Conservation (phyloP, 2,797 vertebrate species). For the Dendrocincla tyrannina region DNA sequence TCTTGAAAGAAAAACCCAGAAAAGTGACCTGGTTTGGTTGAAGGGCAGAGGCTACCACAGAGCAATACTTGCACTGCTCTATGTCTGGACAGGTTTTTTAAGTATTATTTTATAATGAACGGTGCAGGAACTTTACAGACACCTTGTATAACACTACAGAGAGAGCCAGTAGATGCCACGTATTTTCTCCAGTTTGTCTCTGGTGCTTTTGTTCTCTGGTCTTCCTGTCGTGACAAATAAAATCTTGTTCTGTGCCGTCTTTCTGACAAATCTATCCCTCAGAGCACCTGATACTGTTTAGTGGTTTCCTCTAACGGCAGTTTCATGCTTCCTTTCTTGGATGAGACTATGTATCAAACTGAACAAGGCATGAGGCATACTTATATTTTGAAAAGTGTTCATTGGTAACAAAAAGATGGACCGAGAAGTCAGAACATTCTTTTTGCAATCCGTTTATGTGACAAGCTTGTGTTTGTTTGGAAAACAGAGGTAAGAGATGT, state of each 20-base stretch:
- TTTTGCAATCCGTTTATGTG: neutral
- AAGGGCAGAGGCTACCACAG: neutral
- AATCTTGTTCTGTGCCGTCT: neutral
- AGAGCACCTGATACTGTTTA: neutral
- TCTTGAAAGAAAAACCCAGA: neutral
- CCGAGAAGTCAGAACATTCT: neutral
- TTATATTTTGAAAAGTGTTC: neutral
- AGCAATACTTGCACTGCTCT: neutral
- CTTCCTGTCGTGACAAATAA: neutral
- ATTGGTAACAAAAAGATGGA: neutral
- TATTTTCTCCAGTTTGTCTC: neutral
- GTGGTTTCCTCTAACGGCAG: neutral
- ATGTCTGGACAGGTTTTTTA: neutral
- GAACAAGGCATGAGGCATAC: neutral
- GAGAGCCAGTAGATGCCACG: neutral
- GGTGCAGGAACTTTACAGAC: neutral
- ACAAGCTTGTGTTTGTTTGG: neutral
- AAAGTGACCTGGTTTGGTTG: neutral
- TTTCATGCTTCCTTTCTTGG: neutral
- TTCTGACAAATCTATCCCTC: neutral
- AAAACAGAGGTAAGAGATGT: neutral
- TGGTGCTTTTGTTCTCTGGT: neutral
- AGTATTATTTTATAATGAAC: neutral
- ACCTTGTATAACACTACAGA: neutral
- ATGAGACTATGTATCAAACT: neutral